Base-by-base conservation (phyloP, 1,140 invertebrate genomes). In the Pseudomyrmex cubaensis region DNA sequence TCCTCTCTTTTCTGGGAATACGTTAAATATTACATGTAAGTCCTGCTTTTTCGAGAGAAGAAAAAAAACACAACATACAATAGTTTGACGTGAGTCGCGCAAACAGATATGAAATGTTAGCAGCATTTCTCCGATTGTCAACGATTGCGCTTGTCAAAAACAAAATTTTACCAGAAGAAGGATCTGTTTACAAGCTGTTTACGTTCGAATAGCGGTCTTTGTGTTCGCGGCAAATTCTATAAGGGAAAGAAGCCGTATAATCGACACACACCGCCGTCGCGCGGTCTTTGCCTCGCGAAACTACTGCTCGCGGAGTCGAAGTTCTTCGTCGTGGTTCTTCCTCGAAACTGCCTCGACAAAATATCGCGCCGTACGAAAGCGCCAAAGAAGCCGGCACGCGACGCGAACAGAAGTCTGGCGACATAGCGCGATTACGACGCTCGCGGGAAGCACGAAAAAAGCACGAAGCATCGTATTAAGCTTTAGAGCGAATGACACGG, bases 201-300 rank as follows among this genome's bases (percentile, higher is more conserved):
- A 61, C 72, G 61, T 48, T 62, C 64, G 64, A 82, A 63, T 48
- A 20, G 44, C 70, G 70, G 50, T 50, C 44, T 86, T 83, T 75
- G 67, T 64, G 67, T 64, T 56, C 54, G 52, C 8, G 17, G 22
- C n/a, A 67, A 70, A 67, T 67, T 82, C 77, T 70, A 54, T 13
- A 57, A 52, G 61, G 0, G 35, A 59, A 61, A 61, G 85, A 87
- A 86, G 52, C 85, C 66, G 85, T 87, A 86, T 87, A 87, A 87
- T 87, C 85, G 78, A 63, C 84, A 72, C 84, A 72, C 50, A 69
- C 77, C 44, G 35, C 62, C 84, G 64, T 57, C 35, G 35, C 5
- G 5, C 35, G 35, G 46, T 48, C 64, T 66, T 67, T 44, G 54
- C 56, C 44, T 13, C 44, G 57, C 54, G 70, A 73, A 77, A 87